Evolutionary conservation across 2,888 invertebrate species (phyloP), one percentile per base, ranked within the genome.

Genomic region (Ichneumoninae sp.): DNA sequence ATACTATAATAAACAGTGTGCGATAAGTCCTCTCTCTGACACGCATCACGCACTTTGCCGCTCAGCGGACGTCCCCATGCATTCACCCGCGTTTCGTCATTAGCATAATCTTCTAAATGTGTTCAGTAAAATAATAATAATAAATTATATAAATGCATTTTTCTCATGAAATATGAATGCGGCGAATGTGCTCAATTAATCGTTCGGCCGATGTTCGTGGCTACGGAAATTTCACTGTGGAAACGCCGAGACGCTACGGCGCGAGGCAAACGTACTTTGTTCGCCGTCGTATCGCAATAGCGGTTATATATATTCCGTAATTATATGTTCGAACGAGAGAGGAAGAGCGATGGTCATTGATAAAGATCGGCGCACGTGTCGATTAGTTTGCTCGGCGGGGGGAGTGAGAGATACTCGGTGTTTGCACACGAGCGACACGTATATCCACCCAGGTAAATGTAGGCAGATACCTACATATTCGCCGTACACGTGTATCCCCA

Each of bases 31-130:
- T 30, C 74, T 78, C 74, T 62, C 74, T 78, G 74, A 69, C 78
- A 79, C 78, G 74, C 82, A 83, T 83, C 82, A 74, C 79, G 79
- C 82, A 79, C 69, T 83, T 79, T 62, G 78, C 50, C 68, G 68
- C 78, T 82, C 74, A 69, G 52, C 62, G 72, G 52, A 47, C 75
- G 30, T 16, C 62, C 10, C 8, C 26, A 50, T 52, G 66, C 30
- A 79, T 74, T 83, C 79, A 69, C 74, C 78, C 78, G 52, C 79
- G 19, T 62, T 50, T 50, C 47, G 40, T 78, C 72, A 74, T 79
- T 79, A 83, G 70, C 82, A 83, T 83, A 70, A 79, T 79, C 69
- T 74, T 79, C 82, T 70, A 79, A 78, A 69, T 62, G 66, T 68
- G 19, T 44, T 22, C 44, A n/a, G 40, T 72, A 66, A 66, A 72